These are phyloP conservation scores for Cyprinodon tularosa DNA, from an alignment of 2,113 vertebrate genomes.

Conservation along the genomic window DNA sequence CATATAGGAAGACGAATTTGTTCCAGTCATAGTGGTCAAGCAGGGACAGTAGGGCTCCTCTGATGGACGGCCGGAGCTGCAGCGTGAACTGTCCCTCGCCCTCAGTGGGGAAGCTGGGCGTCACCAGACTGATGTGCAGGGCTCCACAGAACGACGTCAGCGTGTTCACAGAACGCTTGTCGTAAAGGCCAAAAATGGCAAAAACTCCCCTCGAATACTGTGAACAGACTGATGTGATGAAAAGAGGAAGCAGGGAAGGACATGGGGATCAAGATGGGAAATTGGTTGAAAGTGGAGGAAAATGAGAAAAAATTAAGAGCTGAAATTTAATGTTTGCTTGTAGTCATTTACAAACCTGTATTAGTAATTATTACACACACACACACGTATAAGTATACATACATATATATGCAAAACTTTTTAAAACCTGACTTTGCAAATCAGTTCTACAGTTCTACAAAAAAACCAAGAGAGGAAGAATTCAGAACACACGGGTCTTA, in stretches of 20 bases:
- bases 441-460: neutral
- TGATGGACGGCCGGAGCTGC: slow-evolving; percentile 92
- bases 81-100: slow-evolving; percentile 96
- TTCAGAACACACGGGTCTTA: slow-evolving; percentile 10
- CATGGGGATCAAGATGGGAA: slow-evolving; percentile 8
- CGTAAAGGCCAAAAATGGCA: slow-evolving; percentile 98
- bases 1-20: slow-evolving; percentile 95
- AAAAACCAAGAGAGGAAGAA: neutral
- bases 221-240: slow-evolving; percentile 89
- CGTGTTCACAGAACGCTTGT: slow-evolving; percentile 97
- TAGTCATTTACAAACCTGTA: neutral
- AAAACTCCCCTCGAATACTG: slow-evolving; percentile 98
- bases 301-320: neutral
- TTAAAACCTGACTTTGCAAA: neutral
- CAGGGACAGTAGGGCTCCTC: slow-evolving; percentile 91
- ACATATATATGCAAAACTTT: neutral
- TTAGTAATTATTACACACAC: neutral
- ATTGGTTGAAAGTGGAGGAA: neutral
- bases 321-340: neutral
- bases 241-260: neutral
- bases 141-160: slow-evolving; percentile 99
- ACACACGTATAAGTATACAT: too few relatives aligned
- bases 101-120: slow-evolving; percentile 95
- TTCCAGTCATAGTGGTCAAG: slow-evolving; percentile 97
- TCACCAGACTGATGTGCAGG: slow-evolving; percentile 98